Percentiles rank a stretch among this genome's conserved stretches.
Evolutionary conservation across 1,140 invertebrate genomes (phyloP).

Genomic region (Aradophagus sp.): DNA sequence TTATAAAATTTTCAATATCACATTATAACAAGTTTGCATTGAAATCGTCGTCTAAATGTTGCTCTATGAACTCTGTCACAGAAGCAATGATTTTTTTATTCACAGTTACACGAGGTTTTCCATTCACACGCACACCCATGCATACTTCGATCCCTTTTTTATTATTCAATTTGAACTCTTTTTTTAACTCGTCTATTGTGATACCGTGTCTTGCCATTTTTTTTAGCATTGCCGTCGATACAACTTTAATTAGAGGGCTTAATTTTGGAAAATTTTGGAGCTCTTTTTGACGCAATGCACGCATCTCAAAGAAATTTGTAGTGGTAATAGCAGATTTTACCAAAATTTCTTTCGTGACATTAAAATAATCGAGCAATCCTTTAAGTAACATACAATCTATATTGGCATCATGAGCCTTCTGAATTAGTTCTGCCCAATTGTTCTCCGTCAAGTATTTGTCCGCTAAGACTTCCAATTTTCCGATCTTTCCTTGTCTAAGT

Average conservation of each 20-base stretch:
- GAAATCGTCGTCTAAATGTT: too few relatives aligned
- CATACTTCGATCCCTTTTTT: conserved; percentile 16
- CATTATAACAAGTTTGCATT: too few relatives aligned
- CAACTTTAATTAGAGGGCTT: conserved; percentile 1
- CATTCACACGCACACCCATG: conserved; percentile 13
- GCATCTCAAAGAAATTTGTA: conserved; percentile 10
- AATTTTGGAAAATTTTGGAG: conserved; percentile 7
- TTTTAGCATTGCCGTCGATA: conserved; percentile 17
- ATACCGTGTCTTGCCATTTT: conserved; percentile 37
- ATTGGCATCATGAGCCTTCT: conserved; percentile 21
- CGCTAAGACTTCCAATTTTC: conserved; percentile 21
- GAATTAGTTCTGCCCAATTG: conserved; percentile 7
- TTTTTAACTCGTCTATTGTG: conserved; percentile 19
- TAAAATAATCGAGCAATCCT: conserved; percentile 30
- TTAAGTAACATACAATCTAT: conserved; percentile 27
- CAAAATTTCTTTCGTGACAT: conserved; percentile 18
- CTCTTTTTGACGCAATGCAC: conserved; percentile 3
- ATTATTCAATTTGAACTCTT: conserved; percentile 1
- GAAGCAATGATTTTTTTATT: conserved; percentile 23
- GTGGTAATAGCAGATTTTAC: conserved; percentile 12
- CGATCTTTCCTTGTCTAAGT: conserved; percentile 37
- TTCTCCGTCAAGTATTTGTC: conserved; percentile 1
- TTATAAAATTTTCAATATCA: too few relatives aligned
- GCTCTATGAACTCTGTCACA: conserved; percentile 6
- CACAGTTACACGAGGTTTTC: conserved; percentile 11